Evolutionary conservation across 2,113 vertebrate species (phyloP), one percentile per base, ranked within the genome.

Genomic region (Seriola rivoliana): DNA sequence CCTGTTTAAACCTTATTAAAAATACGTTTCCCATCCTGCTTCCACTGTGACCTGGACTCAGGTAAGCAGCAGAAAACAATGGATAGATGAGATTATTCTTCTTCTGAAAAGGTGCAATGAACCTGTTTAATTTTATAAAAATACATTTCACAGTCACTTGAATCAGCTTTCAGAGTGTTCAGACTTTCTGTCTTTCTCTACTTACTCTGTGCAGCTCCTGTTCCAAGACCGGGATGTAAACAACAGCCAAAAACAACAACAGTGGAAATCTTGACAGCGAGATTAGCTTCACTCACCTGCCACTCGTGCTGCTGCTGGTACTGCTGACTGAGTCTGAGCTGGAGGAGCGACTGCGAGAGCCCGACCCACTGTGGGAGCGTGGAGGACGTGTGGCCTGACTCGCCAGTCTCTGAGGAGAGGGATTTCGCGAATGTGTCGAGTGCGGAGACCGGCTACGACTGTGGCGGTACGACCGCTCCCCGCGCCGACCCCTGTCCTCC

Each of bases 251-350:
- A 19, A n/a, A 44, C 16, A n/a, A 44, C 16, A 50, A 19, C 16
- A 4, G 8, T 50, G 60, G n/a, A 82, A 44, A 76, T 34, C 21
- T 29, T 48, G 11, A 69, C 40, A 34, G 50, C 4, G 8, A 60
- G 34, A 62, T 34, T 12, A 52, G 50, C 21, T 40, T 34, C 40
- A 88, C 97, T 95, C 96, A 99, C 98, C 98, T 99, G 96, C 97
- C 97, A 9, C 97, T 99, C 86, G 97, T 99, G 93, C 97, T 99
- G 93, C 96, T 99, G 95, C 95, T 98, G 96, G 97, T 98, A 95
- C 98, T 99, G 96, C 98, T 99, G 95, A 98, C 95, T 0, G 98
- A 99, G 88, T 99, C 98, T 0, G 98, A 99, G 91, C 98, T 99
- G 88, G 98, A 99, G 65, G 98, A 99, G 77, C 98, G 94, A 91